Percentiles rank a stretch among this genome's conserved stretches.
Conservation (phyloP, 2,113 vertebrate genomes). For the Cyanocitta stelleri region DNA sequence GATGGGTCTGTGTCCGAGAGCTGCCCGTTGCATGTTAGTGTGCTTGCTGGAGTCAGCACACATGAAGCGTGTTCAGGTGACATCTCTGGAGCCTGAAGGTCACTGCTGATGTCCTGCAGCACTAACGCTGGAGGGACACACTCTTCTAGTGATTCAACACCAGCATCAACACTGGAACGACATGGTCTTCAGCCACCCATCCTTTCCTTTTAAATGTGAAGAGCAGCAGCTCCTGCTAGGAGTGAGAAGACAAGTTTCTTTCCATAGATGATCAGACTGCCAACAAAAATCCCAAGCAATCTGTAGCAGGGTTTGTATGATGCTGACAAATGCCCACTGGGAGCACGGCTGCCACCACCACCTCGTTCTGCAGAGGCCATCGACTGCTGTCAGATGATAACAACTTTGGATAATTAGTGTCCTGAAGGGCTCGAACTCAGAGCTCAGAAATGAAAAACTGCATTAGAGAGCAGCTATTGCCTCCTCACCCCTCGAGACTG, state of each 20-base stretch:
- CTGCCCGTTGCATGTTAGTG: neutral
- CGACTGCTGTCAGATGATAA: constrained; percentile 23
- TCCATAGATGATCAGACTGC: neutral
- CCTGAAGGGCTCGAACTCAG: constrained; percentile 33
- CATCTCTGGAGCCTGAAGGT: neutral
- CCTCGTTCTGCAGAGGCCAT: neutral
- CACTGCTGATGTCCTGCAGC: neutral
- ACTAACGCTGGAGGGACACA: fast-evolving
- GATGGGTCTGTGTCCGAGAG: neutral
- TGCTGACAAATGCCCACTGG: neutral
- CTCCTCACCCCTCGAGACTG: neutral
- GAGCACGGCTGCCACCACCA: neutral
- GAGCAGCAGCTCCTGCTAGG: neutral
- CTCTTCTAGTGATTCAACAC: neutral
- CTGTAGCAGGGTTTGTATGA: neutral
- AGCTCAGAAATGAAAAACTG: constrained; percentile 28
- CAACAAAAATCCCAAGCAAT: constrained; percentile 5
- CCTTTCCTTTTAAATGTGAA: neutral
- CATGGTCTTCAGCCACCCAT: fast-evolving
- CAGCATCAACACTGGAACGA: neutral
- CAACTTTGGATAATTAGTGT: constrained; percentile 48
- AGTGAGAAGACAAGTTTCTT: neutral
- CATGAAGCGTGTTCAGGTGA: neutral
- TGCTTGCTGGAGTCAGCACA: neutral
- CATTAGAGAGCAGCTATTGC: constrained; percentile 11